Evolutionary conservation across 2,797 vertebrate genomes (phyloP).

Genomic region (Avahi laniger): DNA sequence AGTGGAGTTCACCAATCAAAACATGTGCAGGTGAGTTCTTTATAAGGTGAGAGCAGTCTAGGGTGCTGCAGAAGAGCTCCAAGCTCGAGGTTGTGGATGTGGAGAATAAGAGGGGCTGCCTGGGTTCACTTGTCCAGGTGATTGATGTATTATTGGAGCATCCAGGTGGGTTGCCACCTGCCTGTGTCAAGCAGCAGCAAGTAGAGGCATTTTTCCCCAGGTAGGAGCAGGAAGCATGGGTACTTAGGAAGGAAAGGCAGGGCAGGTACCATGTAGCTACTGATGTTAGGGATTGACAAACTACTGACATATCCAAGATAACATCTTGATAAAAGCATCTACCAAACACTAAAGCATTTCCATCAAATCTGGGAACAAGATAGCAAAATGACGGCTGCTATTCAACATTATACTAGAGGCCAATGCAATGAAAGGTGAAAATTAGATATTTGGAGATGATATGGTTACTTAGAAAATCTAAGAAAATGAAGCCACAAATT

Average conservation of each 20-base stretch:
- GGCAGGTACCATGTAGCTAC: background rate
- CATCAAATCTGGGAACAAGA: background rate
- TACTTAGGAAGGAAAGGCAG: background rate
- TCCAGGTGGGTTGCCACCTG: background rate
- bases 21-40: background rate
- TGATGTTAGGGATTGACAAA: background rate
- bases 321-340: background rate
- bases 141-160: background rate
- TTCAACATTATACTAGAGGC: background rate
- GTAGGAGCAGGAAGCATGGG: background rate
- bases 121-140: background rate
- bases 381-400: background rate
- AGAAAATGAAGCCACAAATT: background rate
- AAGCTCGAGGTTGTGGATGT: background rate
- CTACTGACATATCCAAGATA: background rate
- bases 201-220: background rate
- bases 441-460: background rate
- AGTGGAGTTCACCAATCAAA: background rate
- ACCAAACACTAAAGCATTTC: background rate
- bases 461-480: background rate
- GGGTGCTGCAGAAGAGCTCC: background rate
- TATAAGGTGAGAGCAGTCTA: background rate
- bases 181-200: background rate
- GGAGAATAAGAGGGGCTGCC: background rate
- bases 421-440: background rate